Evolutionary conservation across 2,888 invertebrate genomes (phyloP).

Genomic region (Andrena camellia): DNA sequence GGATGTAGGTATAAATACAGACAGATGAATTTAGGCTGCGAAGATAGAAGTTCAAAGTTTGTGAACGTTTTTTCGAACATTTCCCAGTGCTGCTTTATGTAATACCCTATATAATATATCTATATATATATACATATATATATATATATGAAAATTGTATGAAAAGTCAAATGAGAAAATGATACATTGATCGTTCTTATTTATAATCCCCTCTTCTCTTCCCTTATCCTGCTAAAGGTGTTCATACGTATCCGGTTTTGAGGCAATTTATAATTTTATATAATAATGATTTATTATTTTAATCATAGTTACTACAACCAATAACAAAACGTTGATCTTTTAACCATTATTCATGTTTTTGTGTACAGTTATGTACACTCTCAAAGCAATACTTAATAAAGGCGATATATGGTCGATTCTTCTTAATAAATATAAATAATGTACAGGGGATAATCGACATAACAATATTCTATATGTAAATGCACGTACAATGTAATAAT

Average conservation of each 20-base stretch:
- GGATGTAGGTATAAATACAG: constrained; percentile 59
- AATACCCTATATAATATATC: constrained; percentile 81
- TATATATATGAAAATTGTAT: constrained; percentile 69
- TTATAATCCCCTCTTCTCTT: constrained; percentile 1
- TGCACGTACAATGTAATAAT: constrained; percentile 51
- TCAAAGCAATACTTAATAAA: constrained; percentile 71
- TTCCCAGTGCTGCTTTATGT: constrained; percentile 83
- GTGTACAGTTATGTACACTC: constrained; percentile 50
- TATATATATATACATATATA: constrained; percentile 70
- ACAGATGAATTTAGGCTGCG: constrained; percentile 76
- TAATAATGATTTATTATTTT: constrained; percentile 78
- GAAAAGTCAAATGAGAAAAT: constrained; percentile 61
- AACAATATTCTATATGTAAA: constrained; percentile 60
- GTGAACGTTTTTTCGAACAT: constrained; percentile 78
- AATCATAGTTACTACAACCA: constrained; percentile 68
- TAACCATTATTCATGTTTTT: constrained; percentile 32
- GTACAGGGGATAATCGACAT: constrained; percentile 66
- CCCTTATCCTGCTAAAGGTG: neutral
- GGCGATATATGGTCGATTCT: constrained; percentile 69
- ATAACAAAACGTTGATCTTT: constrained; percentile 67
- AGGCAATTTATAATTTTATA: constrained; percentile 62
- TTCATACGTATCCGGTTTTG: neutral
- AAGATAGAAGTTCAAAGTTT: constrained; percentile 75
- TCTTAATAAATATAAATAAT: constrained; percentile 76
- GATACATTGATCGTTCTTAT: constrained; percentile 24